Evolutionary conservation across 2,113 vertebrate genomes (phyloP), one percentile per base, ranked within the genome.

Genomic region (Talpa occidentalis): DNA sequence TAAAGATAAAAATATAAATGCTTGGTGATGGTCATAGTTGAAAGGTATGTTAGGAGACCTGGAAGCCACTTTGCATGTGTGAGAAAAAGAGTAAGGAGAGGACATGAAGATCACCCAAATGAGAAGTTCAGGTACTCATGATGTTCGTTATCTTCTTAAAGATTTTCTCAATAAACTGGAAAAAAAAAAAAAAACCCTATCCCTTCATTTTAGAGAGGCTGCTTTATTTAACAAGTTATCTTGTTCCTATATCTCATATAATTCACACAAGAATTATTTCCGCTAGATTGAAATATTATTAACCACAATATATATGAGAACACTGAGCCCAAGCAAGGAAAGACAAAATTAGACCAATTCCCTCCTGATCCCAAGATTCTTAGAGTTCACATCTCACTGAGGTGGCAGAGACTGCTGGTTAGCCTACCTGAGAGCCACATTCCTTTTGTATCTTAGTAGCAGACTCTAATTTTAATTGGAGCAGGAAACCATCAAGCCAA

Each of bases 221-320:
- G 24, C 86, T 92, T 87, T 79, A 82, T 88, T 84, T 35, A 88
- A 91, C 35, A 85, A 66, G n/a, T 6, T 83, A 1, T 77, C 84
- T 81, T 52, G 17, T 77, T 79, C 56, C 78, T 62, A 2, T 60
- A 54, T 54, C 22, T 96, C 24, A 56, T 32, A 26, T 66, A 91
- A 95, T 89, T 59, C 78, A 28, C 19, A 47, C 6, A 14, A 95
- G 92, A 93, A 94, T 69, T 78, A 86, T 86, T 94, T 91, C 16
- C n/a, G 26, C 56, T 84, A 64, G 11, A 21, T 42, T 67, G 74
- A 91, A 84, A 95, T 44, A 73, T 82, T 47, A 35, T 90, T 73
- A 92, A 26, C 60, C 52, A 93, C 22, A 73, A 47, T 26, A 32
- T 40, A 42, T 44, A 19, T 54, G 47, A 85, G 42, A 89, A 86